Conservation (phyloP, 2,113 vertebrate genomes). For the Phalacrocorax aristotelis region DNA sequence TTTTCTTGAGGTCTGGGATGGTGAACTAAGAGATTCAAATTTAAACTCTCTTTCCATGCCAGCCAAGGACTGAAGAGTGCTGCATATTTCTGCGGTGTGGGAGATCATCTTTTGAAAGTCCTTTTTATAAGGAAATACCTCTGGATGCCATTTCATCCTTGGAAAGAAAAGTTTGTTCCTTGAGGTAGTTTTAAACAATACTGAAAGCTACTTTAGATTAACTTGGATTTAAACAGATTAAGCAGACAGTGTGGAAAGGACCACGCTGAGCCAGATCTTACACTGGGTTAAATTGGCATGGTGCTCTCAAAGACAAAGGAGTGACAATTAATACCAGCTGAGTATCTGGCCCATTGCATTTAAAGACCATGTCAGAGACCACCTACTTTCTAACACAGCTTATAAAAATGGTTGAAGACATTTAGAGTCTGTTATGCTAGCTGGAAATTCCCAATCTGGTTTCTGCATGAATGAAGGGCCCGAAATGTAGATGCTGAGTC, state of each 20-base stretch:
- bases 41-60: neutral
- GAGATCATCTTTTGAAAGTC: neutral
- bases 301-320: conserved; percentile 24
- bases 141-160: neutral
- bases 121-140: neutral
- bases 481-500: neutral
- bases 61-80: neutral
- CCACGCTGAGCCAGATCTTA: conserved; percentile 13
- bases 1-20: neutral
- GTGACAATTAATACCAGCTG: conserved; percentile 67
- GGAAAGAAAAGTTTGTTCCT: conserved; percentile 4
- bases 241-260: conserved; percentile 37
- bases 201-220: conserved; percentile 31
- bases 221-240: conserved; percentile 27
- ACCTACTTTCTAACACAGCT: conserved; percentile 51
- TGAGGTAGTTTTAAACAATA: neutral
- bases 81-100: neutral
- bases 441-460: conserved; percentile 5
- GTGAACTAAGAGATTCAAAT: neutral
- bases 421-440: conserved; percentile 8
- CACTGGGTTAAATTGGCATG: conserved; percentile 22
- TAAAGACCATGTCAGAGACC: conserved; percentile 50
- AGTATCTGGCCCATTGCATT: conserved; percentile 47
- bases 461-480: neutral
- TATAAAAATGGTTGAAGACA: conserved; percentile 45